Base-by-base conservation (phyloP, 2,113 vertebrate species). In the Leiothrix lutea region DNA sequence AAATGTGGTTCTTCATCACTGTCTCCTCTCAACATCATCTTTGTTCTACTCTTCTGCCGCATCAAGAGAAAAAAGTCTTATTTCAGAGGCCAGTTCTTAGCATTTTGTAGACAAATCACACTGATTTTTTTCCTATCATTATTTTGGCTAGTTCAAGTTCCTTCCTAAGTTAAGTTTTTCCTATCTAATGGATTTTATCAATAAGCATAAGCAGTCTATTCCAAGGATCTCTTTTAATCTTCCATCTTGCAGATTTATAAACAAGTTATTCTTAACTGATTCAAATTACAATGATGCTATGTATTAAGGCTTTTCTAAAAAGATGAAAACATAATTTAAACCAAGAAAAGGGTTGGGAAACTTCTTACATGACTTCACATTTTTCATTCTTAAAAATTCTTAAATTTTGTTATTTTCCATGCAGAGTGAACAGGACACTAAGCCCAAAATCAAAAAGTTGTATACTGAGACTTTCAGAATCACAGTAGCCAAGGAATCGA, bases 21-120 rank as follows among this genome's bases (percentile, higher is more conserved):
- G 0, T 24, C 14, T 82, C 9, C 38, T 50, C 7, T 70, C n/a
- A 47, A 8, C 2, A n/a, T 56, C 14, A 47, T 2, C 0, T 65
- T 83, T 89, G 61, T 75, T 18, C 14, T 36, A 38, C 5, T 31
- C 38, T 56, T 65, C 2, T 70, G 29, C 70, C 9, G 17, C 20
- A 54, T 28, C 22, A 42, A 28, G 11, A 73, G 38, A 45, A 81
- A 73, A 66, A 31, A 2, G 2, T 14, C 54, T 26, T 60, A 33
- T 56, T 78, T 81, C 24, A 82, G 23, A 65, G 9, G 4, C 8
- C 60, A n/a, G 14, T 51, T 82, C 4, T 54, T 29, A 70, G 8
- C 4, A 60, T 3, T 21, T 45, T 74, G 19, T 36, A 74, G 25
- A 56, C 23, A 54, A 64, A 64, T 60, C 28, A 42, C 4, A 64